A percentile compares a stretch with the other conserved stretches of the same genome.
phyloP scores from a whole-genome alignment of 2,888 invertebrate genomes.

The Drosophila infuscata region DNA sequence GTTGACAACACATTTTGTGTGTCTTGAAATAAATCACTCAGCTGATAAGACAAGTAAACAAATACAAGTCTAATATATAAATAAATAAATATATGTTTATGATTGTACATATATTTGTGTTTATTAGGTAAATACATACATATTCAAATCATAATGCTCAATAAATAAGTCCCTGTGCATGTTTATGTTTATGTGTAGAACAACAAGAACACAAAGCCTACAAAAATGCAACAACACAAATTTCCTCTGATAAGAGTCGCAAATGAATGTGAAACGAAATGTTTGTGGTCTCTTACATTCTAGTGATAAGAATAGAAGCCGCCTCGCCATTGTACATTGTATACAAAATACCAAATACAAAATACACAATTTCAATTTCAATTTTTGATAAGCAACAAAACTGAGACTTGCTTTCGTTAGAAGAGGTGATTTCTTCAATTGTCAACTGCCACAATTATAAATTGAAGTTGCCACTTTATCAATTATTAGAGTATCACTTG shows the following conservation, averaged over 20 bases:
- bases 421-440: not conserved
- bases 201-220: not conserved
- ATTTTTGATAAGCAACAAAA: conserved; percentile 4
- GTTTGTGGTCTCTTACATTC: conserved; percentile 48
- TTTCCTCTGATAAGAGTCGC: conserved; percentile 8
- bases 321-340: not conserved
- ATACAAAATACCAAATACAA: not conserved
- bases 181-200: not conserved
- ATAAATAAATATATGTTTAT: conserved; percentile 2
- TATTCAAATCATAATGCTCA: conserved; percentile 20
- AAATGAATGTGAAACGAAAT: conserved; percentile 23
- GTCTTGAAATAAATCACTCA: conserved; percentile 14
- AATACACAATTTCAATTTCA: conserved; percentile 6
- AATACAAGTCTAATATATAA: conserved; percentile 7
- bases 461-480: conserved; percentile 4
- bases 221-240: conserved; percentile 18
- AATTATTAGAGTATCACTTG: conserved; percentile 7
- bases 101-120: conserved; percentile 6
- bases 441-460: not conserved
- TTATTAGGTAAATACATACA: conserved; percentile 14
- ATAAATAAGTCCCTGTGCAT: conserved; percentile 12
- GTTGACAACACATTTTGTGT: conserved; percentile 42
- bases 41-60: conserved; percentile 28
- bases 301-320: conserved; percentile 14
- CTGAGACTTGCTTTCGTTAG: not conserved